phyloP scores from a whole-genome alignment of 2,797 vertebrate genomes.

The Molossus molossus region DNA sequence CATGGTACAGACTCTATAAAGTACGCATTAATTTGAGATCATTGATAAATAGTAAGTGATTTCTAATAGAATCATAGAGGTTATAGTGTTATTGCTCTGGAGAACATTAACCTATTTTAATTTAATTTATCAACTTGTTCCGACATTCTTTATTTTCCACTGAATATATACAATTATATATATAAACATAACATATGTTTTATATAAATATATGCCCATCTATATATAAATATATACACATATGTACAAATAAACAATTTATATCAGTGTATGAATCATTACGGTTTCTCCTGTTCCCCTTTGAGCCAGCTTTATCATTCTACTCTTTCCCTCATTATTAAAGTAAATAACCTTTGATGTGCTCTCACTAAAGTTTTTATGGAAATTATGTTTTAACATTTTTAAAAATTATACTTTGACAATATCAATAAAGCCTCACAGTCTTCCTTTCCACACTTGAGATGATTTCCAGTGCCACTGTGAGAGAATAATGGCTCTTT shows the following conservation, averaged over 20 bases:
- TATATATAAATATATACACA: not conserved
- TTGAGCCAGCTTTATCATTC: not conserved
- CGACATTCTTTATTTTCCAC: not conserved
- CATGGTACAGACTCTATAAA: not conserved
- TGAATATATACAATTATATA: not conserved
- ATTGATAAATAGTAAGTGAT: conserved; percentile 45
- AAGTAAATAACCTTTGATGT: not conserved
- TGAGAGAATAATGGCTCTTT: not conserved
- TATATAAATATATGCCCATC: not conserved
- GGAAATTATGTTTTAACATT: conserved; percentile 27
- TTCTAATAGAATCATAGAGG: not conserved
- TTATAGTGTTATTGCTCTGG: not conserved
- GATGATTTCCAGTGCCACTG: conserved; percentile 19
- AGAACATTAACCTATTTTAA: not conserved
- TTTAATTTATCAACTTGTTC: conserved; percentile 5
- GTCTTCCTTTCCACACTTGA: conserved; percentile 19
- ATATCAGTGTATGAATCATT: not conserved
- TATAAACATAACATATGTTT: not conserved
- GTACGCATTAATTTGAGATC: conserved; percentile 35
- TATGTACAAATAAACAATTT: not conserved
- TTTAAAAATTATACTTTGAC: conserved; percentile 37
- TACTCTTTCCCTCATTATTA: not conserved
- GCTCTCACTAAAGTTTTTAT: conserved; percentile 4
- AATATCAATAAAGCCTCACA: not conserved
- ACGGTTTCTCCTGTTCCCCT: not conserved